Evolutionary conservation across 2,113 vertebrate genomes (phyloP), one percentile per base, ranked within the genome.

Genomic region (Gavialis gangeticus): DNA sequence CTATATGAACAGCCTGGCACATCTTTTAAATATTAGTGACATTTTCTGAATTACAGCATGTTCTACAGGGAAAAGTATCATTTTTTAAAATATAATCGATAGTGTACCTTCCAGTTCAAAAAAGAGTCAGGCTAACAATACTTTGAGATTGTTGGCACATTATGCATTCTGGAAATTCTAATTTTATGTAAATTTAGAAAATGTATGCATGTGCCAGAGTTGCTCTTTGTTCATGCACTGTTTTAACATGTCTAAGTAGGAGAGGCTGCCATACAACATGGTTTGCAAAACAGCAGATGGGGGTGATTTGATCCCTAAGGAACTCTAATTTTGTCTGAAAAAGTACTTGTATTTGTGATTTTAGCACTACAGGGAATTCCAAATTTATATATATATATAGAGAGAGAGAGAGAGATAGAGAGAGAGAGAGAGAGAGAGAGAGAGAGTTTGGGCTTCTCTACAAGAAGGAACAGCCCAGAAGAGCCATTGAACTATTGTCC

Each of bases 221-320:
- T 97, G 91, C 92, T 96, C 96, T 97, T 97, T 97, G 96, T 97
- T 97, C 97, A 78, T 95, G 92, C 84, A 93, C 96, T 97, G 92
- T 96, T 97, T 97, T 97, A 97, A 95, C 96, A 97, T 97, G 96
- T 97, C 94, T 97, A 96, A 97, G 97, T 97, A 97, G 96, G 96
- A 95, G 80, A 97, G 91, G 86, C 94, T 97, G 97, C 95, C 97
- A 94, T 96, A 92, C 91, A 97, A 95, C 91, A 95, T 67, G 91
- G 93, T 95, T 93, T 97, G 92, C 75, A 94, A 97, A 97, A 95
- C 91, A 96, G 97, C 97, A 97, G 97, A 97, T 97, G 97, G 96
- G 91, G 84, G 91, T 95, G 94, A 97, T 97, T 97, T 95, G 92
- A 84, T 97, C 97, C 96, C 96, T 80, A 71, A 97, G 96, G 97